phyloP scores from a whole-genome alignment of 2,888 invertebrate species.

The Philopedon plagiatum region DNA sequence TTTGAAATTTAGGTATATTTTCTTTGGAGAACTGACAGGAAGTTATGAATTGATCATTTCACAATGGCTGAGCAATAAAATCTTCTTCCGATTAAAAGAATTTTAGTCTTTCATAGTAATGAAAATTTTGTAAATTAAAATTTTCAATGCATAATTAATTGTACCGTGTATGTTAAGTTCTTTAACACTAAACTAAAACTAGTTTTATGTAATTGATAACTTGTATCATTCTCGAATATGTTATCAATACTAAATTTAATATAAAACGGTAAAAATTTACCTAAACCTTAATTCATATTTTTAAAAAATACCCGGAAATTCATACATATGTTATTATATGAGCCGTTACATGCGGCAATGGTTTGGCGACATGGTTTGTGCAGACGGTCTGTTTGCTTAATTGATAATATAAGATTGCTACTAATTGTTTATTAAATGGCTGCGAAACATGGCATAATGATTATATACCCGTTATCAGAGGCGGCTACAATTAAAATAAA shows the following conservation, averaged over 20 bases:
- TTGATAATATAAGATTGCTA: not conserved
- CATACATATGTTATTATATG: not conserved
- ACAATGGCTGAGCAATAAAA: too few species aligned
- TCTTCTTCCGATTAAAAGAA: too few species aligned
- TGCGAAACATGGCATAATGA: slow-evolving; percentile 2
- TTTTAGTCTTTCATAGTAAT: too few species aligned
- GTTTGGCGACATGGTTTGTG: not conserved
- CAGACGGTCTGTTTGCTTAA: slow-evolving; percentile 1
- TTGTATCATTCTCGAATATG: too few species aligned
- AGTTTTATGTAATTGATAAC: too few species aligned
- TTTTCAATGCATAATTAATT: too few species aligned
- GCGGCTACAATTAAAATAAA: not conserved
- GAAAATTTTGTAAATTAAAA: too few species aligned
- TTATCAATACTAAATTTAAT: not conserved
- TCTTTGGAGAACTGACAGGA: too few species aligned
- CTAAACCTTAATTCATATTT: not conserved
- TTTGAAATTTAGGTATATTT: too few species aligned
- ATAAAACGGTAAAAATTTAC: not conserved
- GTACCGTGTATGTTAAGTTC: too few species aligned
- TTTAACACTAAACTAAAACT: too few species aligned
- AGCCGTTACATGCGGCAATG: not conserved
- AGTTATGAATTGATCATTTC: too few species aligned
- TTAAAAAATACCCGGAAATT: slow-evolving; percentile 2
- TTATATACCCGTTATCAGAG: not conserved
- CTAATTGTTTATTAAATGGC: slow-evolving; percentile 13